A percentile compares a stretch with the other conserved stretches of the same genome.
These are phyloP conservation scores for Ianthella basta DNA, from an alignment of 37 sponge, comb jelly and placozoan genomes.

Conservation along the genomic window DNA sequence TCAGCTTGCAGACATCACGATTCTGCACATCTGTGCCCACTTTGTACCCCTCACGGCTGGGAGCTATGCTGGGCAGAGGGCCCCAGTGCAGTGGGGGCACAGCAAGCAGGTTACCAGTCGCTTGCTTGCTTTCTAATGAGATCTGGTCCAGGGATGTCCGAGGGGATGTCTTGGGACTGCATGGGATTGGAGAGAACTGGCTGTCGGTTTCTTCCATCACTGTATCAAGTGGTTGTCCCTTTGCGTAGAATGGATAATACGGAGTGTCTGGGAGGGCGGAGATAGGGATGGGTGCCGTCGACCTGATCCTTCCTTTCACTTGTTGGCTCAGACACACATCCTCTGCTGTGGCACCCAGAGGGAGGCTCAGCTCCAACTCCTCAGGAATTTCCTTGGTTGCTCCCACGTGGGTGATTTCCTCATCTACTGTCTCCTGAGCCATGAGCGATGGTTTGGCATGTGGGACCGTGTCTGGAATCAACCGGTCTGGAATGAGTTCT, in stretches of 20 bases:
- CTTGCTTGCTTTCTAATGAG: neutral
- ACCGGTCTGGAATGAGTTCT: constrained; percentile 69
- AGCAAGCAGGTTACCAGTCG: neutral
- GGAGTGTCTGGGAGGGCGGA: constrained; percentile 29
- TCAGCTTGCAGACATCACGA: constrained; percentile 38
- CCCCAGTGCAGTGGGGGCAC: neutral
- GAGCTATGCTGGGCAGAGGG: neutral
- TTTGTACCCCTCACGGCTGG: constrained; percentile 11
- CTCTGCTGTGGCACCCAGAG: constrained; percentile 71
- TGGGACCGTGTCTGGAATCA: constrained; percentile 55
- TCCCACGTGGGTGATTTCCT: neutral
- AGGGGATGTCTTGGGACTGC: constrained; percentile 70
- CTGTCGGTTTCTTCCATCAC: constrained; percentile 85
- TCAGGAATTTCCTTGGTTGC: neutral
- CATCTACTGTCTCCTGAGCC: neutral
- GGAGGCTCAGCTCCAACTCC: constrained; percentile 29
- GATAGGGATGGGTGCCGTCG: constrained; percentile 14
- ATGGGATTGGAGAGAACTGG: constrained; percentile 60
- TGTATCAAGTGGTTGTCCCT: constrained; percentile 54
- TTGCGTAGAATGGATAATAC: neutral
- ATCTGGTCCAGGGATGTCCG: constrained; percentile 66
- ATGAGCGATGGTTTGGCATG: constrained; percentile 47
- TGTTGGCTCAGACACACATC: constrained; percentile 31
- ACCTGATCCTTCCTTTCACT: neutral
- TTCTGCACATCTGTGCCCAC: constrained; percentile 34